Evolutionary conservation across 2,113 vertebrate genomes (phyloP), one percentile per base, ranked within the genome.

Genomic region (Chaetodon auriga): DNA sequence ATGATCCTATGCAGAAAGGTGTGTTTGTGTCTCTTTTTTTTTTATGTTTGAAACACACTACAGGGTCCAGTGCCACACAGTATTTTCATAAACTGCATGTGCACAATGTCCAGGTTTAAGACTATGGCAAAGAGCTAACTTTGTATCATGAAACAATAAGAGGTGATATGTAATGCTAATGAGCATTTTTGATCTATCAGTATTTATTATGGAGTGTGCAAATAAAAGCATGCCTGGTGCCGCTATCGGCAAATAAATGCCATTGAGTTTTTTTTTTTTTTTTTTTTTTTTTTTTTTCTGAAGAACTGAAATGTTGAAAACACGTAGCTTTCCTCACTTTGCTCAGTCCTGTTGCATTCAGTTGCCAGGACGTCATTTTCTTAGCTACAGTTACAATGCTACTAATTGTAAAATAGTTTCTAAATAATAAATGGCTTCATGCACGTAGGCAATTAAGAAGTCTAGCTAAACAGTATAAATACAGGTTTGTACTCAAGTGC

Each of bases 41-140:
- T 5, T 74, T 25, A 60, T 46, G 18, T 49, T 43, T 70, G 6
- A 71, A 55, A 66, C 58, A 46, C 57, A 63, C 16, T n/a, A 18
- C n/a, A 55, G 55, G 21, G 72, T 12, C 57, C 64, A 78, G 65
- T 76, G 63, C 57, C 53, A 64, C 35, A 46, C 6, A 49, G 41
- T 74, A 46, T 82, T 89, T 87, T 77, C 7, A 80, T 66, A 65
- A 82, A 75, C 36, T 64, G 15, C 68, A 76, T 60, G 16, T 12
- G 51, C 16, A 74, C 66, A 70, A 54, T 72, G 3, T 76, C 6
- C 48, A 80, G 48, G 23, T 66, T 76, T 38, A 58, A 68, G 53
- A 58, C 68, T 75, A 23, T 6, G 5, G 4, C 48, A 48, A 64
- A 58, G 18, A 60, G 18, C 41, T 61, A 4, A 38, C 2, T 63